Conservation (phyloP, 2,797 vertebrate genomes). For the Sebastes iracundus region DNA sequence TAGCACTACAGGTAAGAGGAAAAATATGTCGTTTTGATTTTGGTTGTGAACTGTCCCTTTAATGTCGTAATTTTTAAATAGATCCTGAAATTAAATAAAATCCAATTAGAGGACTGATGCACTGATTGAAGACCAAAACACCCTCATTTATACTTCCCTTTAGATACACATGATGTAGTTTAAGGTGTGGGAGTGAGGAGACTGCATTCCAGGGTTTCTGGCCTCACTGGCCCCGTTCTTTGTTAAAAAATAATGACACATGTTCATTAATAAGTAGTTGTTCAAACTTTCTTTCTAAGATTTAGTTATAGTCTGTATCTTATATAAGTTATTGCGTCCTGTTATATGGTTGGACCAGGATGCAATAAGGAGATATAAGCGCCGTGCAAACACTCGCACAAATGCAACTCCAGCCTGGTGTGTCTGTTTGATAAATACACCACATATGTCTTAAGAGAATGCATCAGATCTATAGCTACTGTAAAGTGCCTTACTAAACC, state of each 20-base stretch:
- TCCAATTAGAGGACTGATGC: neutral
- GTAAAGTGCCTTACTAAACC: neutral
- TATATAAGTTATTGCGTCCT: neutral
- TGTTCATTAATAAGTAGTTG: neutral
- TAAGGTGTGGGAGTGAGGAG: neutral
- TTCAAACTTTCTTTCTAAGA: neutral
- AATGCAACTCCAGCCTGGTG: neutral
- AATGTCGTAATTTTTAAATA: neutral
- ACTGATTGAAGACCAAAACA: neutral
- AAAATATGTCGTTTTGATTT: neutral
- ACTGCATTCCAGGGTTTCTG: neutral
- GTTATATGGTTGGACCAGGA: neutral
- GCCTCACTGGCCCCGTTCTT: neutral
- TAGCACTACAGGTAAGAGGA: neutral
- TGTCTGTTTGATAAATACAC: neutral
- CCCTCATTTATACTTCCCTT: neutral
- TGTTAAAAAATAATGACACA: neutral
- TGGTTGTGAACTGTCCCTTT: neutral
- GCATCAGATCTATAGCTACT: neutral
- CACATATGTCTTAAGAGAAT: neutral
- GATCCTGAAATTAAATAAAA: neutral
- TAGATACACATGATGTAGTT: neutral
- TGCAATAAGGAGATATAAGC: neutral
- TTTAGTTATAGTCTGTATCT: neutral
- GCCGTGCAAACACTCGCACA: neutral